Conservation (phyloP, 2,113 vertebrate species). For the Dasyurus viverrinus region DNA sequence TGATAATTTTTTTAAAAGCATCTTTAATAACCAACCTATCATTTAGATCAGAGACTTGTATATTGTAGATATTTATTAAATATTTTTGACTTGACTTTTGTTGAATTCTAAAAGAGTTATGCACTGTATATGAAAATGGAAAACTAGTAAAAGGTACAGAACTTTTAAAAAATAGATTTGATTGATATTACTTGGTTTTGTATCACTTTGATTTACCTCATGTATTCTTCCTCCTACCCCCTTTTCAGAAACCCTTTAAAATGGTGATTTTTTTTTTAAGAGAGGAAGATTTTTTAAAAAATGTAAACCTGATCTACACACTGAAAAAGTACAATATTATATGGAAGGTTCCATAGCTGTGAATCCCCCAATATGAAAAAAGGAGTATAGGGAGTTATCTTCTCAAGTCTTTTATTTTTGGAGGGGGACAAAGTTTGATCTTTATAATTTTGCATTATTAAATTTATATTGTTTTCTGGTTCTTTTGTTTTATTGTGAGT, state of each 20-base stretch:
- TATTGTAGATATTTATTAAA: neutral
- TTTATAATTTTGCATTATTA: neutral
- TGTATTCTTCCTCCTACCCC: rapidly evolving
- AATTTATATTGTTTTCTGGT: neutral
- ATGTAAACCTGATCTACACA: neutral
- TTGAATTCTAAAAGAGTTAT: neutral
- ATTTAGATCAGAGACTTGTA: neutral
- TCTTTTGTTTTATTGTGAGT: neutral
- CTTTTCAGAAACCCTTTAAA: neutral
- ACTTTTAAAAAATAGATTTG: neutral
- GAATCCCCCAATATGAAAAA: neutral
- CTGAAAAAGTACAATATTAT: neutral
- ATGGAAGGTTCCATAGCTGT: neutral
- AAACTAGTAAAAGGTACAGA: neutral
- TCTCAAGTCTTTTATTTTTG: neutral
- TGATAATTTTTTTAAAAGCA: neutral
- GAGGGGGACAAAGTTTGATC: neutral
- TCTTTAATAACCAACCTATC: neutral
- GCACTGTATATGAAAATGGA: neutral
- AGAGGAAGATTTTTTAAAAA: neutral
- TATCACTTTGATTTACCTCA: neutral
- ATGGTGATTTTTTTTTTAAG: neutral
- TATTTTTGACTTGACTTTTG: neutral
- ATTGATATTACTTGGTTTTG: neutral
- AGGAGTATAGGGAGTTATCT: neutral